Conservation (phyloP, 2,113 vertebrate genomes). For the Guaruba guarouba region DNA sequence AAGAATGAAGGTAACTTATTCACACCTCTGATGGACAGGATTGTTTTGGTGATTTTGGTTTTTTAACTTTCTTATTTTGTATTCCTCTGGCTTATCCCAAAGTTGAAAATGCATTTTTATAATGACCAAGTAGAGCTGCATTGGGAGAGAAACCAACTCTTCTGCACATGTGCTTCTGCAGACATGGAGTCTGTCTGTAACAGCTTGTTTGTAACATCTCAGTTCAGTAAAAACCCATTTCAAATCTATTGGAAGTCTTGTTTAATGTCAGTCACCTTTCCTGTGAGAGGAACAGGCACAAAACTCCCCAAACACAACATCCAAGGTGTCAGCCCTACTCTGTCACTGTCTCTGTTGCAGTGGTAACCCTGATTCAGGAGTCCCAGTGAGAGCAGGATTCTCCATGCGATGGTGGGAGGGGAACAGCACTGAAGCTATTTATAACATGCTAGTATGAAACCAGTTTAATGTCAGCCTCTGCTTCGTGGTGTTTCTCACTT, state of each 20-base stretch:
- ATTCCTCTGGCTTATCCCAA: background rate
- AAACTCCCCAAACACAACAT: background rate
- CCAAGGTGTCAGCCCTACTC: background rate
- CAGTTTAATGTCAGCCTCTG: background rate
- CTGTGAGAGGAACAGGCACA: background rate
- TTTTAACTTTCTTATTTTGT: slow-evolving; percentile 40
- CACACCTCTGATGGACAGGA: background rate
- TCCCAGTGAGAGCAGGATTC: rapidly evolving
- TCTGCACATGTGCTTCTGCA: background rate
- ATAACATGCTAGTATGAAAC: background rate
- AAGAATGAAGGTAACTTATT: slow-evolving; percentile 51
- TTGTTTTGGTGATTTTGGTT: background rate
- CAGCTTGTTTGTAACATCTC: background rate
- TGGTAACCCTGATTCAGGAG: rapidly evolving
- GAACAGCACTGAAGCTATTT: background rate
- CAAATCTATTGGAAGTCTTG: background rate
- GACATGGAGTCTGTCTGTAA: background rate
- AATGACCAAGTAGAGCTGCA: background rate
- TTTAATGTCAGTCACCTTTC: background rate
- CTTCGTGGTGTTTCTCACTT: rapidly evolving
- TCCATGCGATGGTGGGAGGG: rapidly evolving
- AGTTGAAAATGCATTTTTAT: slow-evolving; percentile 37
- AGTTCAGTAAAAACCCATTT: slow-evolving; percentile 5
- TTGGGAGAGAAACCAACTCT: background rate
- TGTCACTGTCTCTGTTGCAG: no score